phyloP scores from a whole-genome alignment of 64 coral and sea anemone genomes.

The Hydrozoanthus tunicans region DNA sequence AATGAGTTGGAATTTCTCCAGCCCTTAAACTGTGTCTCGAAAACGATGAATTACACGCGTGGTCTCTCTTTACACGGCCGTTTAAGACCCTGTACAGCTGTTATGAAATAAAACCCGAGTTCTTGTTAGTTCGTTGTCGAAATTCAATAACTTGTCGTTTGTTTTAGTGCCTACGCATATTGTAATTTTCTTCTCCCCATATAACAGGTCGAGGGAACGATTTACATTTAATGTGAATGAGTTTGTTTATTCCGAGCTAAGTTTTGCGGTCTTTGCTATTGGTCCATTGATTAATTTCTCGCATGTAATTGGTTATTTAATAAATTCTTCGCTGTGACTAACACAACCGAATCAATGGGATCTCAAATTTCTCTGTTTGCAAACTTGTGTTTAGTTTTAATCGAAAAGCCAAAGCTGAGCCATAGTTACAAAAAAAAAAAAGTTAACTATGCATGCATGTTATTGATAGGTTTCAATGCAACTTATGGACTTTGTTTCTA shows the following conservation, averaged over 20 bases:
- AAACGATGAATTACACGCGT: background rate
- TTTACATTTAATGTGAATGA: conserved; percentile 13
- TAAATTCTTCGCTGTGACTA: background rate
- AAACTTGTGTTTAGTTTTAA: no score
- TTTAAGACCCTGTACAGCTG: background rate
- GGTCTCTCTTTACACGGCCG: background rate
- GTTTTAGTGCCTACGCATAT: conserved; percentile 20
- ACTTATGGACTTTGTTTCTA: no score
- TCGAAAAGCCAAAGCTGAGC: no score
- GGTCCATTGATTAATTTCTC: background rate
- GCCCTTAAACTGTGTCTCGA: background rate
- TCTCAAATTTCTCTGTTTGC: background rate
- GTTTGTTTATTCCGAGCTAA: background rate
- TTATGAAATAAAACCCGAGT: background rate
- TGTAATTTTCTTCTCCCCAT: background rate
- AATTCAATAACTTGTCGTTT: conserved; percentile 13
- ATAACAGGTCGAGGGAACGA: conserved; percentile 6
- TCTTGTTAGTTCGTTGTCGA: background rate
- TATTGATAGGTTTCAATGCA: no score
- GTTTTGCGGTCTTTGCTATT: background rate
- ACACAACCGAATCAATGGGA: background rate
- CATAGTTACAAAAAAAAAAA: no score
- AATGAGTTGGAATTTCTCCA: conserved; percentile 12
- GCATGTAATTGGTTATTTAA: background rate
- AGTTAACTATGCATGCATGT: no score